These are phyloP conservation scores for Panopea generosa DNA, from an alignment of 2,888 invertebrate genomes.

Conservation along the genomic window DNA sequence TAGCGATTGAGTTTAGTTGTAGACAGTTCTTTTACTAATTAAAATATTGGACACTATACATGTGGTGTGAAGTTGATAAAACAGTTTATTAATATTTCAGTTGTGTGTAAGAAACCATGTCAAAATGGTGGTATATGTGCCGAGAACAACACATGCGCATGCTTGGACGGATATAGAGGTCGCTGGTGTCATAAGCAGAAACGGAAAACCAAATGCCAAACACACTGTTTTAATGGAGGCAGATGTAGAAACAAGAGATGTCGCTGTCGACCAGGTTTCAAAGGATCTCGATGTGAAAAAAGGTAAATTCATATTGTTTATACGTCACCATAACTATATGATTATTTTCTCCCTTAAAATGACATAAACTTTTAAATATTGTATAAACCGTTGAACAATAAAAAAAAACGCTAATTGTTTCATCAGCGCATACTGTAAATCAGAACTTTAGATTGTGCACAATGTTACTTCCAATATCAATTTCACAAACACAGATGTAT, in stretches of 20 bases:
- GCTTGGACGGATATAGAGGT: constrained; percentile 77
- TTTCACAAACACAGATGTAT: too few relatives aligned
- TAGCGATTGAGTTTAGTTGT: too few relatives aligned
- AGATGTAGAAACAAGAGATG: constrained; percentile 95
- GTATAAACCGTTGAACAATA: too few relatives aligned
- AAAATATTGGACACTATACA: too few relatives aligned
- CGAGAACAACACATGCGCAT: constrained; percentile 78
- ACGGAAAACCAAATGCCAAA: constrained; percentile 27
- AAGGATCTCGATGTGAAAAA: constrained; percentile 95
- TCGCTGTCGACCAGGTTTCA: constrained; percentile 92
- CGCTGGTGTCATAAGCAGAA: constrained; percentile 76
- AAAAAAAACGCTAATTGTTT: too few relatives aligned
- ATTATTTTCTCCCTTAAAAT: neutral
- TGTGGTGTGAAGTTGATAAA: too few relatives aligned
- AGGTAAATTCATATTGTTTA: constrained; percentile 58
- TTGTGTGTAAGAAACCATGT: constrained; percentile 88
- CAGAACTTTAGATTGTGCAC: too few relatives aligned
- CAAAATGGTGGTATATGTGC: constrained; percentile 81
- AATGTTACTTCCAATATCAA: too few relatives aligned
- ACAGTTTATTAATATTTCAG: constrained; percentile 87
- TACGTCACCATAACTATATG: neutral
- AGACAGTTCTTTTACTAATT: too few relatives aligned
- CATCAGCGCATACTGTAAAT: too few relatives aligned
- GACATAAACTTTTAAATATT: neutral
- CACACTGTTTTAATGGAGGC: constrained; percentile 95